These are phyloP conservation scores for Anhinga anhinga DNA, from an alignment of 2,113 vertebrate genomes.

Conservation along the genomic window DNA sequence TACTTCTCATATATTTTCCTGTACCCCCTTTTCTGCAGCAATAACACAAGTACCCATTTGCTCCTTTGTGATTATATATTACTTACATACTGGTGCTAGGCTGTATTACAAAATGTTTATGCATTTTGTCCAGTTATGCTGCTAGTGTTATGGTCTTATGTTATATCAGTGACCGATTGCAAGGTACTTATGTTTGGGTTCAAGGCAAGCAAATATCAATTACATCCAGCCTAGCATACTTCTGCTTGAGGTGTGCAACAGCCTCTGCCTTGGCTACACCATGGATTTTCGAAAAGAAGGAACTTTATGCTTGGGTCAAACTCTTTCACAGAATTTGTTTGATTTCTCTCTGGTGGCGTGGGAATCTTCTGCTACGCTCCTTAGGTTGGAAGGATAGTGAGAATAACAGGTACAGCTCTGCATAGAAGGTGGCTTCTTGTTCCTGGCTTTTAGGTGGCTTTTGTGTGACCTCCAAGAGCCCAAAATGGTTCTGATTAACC, in stretches of 20 bases:
- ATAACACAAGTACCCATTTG: neutral
- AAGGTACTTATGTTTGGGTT: neutral
- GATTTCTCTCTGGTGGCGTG: neutral
- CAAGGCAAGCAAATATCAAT: neutral
- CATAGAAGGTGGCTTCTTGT: neutral
- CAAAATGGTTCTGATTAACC: neutral
- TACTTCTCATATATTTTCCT: neutral
- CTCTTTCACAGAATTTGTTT: neutral
- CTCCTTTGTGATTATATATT: neutral
- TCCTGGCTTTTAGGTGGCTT: neutral
- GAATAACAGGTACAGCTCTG: neutral
- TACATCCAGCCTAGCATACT: neutral
- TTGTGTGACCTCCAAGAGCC: neutral
- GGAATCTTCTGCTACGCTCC: neutral
- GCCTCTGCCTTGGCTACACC: neutral
- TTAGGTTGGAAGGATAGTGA: neutral
- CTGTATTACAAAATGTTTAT: neutral
- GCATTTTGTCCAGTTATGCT: neutral
- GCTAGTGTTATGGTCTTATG: neutral
- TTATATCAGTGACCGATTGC: neutral
- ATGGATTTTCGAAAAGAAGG: neutral
- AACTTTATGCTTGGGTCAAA: neutral
- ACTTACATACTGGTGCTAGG: neutral
- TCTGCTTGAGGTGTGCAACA: neutral
- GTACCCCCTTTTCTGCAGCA: neutral